Base-by-base conservation (phyloP, 2,113 vertebrate genomes). In the Spizaetus ornatus region DNA sequence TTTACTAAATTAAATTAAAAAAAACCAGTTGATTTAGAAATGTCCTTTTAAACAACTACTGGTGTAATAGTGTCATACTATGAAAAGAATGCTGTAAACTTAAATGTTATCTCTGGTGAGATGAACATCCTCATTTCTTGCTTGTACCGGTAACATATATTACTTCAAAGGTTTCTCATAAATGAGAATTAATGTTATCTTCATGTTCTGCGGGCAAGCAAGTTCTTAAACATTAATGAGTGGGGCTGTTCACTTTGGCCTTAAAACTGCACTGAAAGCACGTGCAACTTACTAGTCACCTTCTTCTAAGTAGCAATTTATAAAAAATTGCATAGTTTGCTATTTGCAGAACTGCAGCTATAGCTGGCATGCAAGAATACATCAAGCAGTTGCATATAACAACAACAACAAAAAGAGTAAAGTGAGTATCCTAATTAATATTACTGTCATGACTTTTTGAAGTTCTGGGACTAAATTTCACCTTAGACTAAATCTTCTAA, bases 1-100 rank as follows among this genome's bases (percentile, higher is more conserved):
- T 58, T 91, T 77, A 36, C 67, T 38, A 55, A 94, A 80, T 34
- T 47, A 45, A 77, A 77, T 82, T 1, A 80, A 94, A 88, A 76
- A 56, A 67, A 34, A n/a, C n/a, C n/a, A 55, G 40, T 62, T 77
- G 56, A 81, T 93, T 96, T 91, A 70, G 71, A 96, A 94, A 92
- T 61, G 74, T 76, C 55, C 76, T 93, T 85, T 82, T 25, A 87
- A 89, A 82, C 20, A 63, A 34, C 15, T 47, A 31, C 32, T 86
- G 59, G 21, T 76, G 87, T 47, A 93, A 95, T 36, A 56, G 12
- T 32, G 50, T 19, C 36, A 62, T 47, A 34, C 40, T 47, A 45
- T 26, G 74, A 87, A 82, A 93, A 73, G 34, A 55, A 52, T 73
- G 81, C 40, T 17, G 58, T 45, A 67, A 95, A 93, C 42, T 20